Percentiles rank a stretch among this genome's conserved stretches.
phyloP scores from a whole-genome alignment of 2,797 vertebrate genomes.

The Mus spretus region DNA sequence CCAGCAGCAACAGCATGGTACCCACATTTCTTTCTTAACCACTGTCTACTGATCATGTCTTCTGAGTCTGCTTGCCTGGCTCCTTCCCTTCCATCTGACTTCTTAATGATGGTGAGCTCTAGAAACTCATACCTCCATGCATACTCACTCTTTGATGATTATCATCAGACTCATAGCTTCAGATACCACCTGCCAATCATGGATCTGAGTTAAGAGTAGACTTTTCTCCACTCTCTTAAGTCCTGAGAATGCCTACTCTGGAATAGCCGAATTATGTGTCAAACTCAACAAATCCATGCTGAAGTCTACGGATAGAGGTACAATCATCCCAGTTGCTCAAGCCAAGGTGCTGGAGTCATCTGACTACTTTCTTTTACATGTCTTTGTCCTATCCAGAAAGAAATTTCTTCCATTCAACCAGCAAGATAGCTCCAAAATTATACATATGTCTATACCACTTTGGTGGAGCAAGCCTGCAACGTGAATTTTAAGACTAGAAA shows the following conservation, averaged over 20 bases:
- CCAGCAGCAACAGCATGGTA: background rate
- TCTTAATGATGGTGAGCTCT: background rate
- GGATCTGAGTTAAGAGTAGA: background rate
- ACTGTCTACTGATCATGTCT: background rate
- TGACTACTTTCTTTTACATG: background rate
- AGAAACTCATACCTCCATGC: background rate
- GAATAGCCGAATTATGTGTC: background rate
- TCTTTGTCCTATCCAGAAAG: background rate
- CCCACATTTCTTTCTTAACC: background rate
- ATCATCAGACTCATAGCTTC: background rate
- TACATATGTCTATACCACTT: background rate
- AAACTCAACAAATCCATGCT: conserved; percentile 1
- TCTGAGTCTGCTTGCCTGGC: background rate
- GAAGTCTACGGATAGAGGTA: background rate
- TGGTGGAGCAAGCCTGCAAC: background rate
- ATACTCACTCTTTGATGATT: background rate
- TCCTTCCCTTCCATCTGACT: background rate
- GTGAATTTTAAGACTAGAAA: background rate
- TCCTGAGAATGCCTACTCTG: background rate
- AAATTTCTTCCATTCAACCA: background rate
- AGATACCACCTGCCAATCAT: background rate
- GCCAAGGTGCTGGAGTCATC: background rate
- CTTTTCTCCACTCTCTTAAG: background rate
- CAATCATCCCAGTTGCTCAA: background rate
- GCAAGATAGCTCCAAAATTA: conserved; percentile 2